Evolutionary conservation across 2,113 vertebrate genomes (phyloP), one percentile per base, ranked within the genome.

Genomic region (Piliocolobus tephrosceles): DNA sequence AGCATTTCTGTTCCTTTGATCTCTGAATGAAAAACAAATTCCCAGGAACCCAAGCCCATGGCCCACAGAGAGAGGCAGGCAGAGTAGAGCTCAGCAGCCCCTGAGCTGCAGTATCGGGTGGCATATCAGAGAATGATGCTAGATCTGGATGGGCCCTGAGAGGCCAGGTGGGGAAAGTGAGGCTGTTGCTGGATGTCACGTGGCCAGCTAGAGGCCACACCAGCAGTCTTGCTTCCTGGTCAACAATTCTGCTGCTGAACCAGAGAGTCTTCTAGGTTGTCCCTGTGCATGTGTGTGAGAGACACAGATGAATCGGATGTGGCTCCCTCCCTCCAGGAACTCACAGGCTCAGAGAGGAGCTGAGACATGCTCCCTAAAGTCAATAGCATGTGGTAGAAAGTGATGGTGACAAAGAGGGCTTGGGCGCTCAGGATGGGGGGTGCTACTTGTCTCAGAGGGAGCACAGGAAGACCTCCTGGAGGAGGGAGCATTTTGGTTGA

Each of bases 1-100:
- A 88, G 96, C 84, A 87, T 98, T 92, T 97, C 96, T 97, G 90
- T 96, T 97, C 88, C 90, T 97, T 95, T 98, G 97, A 98, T 98
- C 98, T 98, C 96, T 95, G 68, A 98, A 81, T 86, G 83, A 91
- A 95, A 97, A 93, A 93, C 32, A 93, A 96, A 98, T 88, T 47
- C 58, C 76, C 4, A 58, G 66, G 50, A 93, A 94, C 96, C 97
- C 35, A 93, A 98, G 92, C 70, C 68, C 84, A 57, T 68, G 64
- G 64, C 81, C 76, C 40, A 3, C 20, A 45, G 66, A 88, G 96
- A 88, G 68, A 81, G 35, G 38, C 47, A 32, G 47, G 91, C 18
- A 4, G 78, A 23, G 84, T 22, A 57, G 32, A 55, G 23, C 4
- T 64, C 32, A 90, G 72, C 22, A 43, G 16, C 47, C 73, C 52